phyloP scores from a whole-genome alignment of 2,797 vertebrate species.

The Australoheros facetus region DNA sequence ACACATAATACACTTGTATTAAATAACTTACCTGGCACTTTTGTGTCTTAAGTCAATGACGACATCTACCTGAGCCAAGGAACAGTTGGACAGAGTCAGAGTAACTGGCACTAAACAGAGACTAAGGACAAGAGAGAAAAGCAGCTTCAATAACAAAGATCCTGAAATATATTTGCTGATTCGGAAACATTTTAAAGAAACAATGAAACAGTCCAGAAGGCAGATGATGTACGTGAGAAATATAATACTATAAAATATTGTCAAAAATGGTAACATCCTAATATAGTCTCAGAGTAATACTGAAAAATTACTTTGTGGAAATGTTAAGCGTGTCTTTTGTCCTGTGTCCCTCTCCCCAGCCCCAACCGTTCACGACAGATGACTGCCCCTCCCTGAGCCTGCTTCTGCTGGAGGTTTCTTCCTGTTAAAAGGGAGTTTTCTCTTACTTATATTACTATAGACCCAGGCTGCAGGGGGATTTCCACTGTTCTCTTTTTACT shows the following conservation, averaged over 20 bases:
- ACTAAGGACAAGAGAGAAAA: slow-evolving; percentile 73
- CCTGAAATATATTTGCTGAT: neutral
- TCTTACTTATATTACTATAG: neutral
- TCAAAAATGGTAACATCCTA: neutral
- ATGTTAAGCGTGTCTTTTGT: neutral
- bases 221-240: neutral
- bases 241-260: neutral
- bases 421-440: too few species aligned
- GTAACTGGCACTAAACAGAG: slow-evolving; percentile 95
- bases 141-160: neutral
- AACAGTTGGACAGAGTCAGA: slow-evolving; percentile 93
- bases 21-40: slow-evolving; percentile 83
- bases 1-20: neutral
- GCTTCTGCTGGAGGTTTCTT: too few species aligned
- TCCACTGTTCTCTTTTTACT: neutral
- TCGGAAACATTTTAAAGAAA: neutral
- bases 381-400: too few species aligned
- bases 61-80: slow-evolving; percentile 90
- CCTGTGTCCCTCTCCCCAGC: too few species aligned
- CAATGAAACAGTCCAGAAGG: neutral
- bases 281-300: neutral
- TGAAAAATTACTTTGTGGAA: neutral
- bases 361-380: too few species aligned
- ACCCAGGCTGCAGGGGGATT: neutral
- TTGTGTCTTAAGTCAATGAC: slow-evolving; percentile 92